phyloP scores from a whole-genome alignment of 2,888 invertebrate species.

The Buathra laborator region DNA sequence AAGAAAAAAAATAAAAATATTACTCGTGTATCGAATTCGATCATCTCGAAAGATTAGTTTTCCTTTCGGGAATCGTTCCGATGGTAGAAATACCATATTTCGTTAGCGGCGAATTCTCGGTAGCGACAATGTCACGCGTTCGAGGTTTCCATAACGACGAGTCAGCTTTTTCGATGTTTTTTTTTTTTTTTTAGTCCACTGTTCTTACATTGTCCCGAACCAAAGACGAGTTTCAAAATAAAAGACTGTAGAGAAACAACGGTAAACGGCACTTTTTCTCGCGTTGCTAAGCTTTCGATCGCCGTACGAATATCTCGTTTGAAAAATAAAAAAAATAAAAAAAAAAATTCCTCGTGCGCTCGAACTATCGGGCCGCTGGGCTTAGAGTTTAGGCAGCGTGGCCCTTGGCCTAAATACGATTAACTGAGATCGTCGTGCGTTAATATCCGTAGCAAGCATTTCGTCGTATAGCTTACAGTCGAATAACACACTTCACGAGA shows the following conservation, averaged over 20 bases:
- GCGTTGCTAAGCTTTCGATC: background rate
- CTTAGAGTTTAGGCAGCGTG: background rate
- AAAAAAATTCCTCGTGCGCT: background rate
- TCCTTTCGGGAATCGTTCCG: background rate
- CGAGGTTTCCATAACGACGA: conserved; percentile 43
- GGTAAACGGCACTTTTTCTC: background rate
- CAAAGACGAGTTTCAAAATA: conserved; percentile 4
- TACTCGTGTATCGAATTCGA: background rate
- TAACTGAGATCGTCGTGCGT: conserved; percentile 20
- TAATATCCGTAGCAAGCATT: conserved; percentile 18
- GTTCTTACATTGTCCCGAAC: background rate
- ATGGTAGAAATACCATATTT: background rate
- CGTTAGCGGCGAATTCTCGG: background rate
- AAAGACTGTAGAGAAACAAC: background rate
- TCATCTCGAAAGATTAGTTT: background rate
- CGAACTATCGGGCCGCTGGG: background rate
- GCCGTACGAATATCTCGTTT: background rate
- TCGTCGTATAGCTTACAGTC: conserved; percentile 5
- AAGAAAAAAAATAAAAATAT: background rate
- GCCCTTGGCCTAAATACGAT: conserved; percentile 61
- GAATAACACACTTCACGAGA: background rate
- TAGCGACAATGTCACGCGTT: conserved; percentile 34
- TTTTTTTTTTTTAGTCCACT: background rate
- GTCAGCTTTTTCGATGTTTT: background rate
- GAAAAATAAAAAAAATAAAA: too few relatives aligned